Conservation (phyloP, 2,113 vertebrate genomes). For the Malurus melanocephalus region DNA sequence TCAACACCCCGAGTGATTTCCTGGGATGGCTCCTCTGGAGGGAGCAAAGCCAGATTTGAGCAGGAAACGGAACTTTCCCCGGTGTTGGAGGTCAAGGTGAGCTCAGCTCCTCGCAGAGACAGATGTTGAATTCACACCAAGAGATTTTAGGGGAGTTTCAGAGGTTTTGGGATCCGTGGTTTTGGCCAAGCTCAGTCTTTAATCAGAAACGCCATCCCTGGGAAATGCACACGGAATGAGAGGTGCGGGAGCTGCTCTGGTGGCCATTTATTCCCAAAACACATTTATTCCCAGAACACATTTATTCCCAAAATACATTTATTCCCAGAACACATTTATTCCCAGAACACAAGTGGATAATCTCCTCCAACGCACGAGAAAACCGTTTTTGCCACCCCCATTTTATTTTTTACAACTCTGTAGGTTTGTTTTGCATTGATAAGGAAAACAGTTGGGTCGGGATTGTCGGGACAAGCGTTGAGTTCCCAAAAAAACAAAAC, state of each 20-base stretch:
- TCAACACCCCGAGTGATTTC: not conserved
- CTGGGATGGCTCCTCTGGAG: not conserved
- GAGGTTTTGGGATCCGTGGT: slow-evolving; percentile 28
- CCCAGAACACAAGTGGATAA: not conserved
- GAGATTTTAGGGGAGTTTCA: slow-evolving; percentile 10
- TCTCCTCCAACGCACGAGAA: not conserved
- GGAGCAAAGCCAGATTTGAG: not conserved
- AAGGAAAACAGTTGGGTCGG: not conserved
- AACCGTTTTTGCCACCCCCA: not conserved
- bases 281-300: too few species aligned
- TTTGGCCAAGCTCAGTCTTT: slow-evolving; percentile 7
- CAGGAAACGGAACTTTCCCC: not conserved
- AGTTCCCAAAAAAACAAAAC: slow-evolving; percentile 2
- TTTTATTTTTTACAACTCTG: not conserved
- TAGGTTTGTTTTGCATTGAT: not conserved
- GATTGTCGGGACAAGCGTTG: not conserved
- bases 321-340: not conserved
- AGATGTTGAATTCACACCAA: slow-evolving; percentile 24
- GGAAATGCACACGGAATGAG: not conserved
- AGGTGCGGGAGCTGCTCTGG: not conserved
- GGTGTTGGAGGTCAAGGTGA: not conserved
- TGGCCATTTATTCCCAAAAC: too few species aligned
- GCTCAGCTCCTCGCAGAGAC: slow-evolving; percentile 18
- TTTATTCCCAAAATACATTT: too few species aligned
- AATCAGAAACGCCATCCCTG: not conserved